Evolutionary conservation across 2,113 vertebrate genomes (phyloP).

Genomic region (Glaucidium brasilianum): DNA sequence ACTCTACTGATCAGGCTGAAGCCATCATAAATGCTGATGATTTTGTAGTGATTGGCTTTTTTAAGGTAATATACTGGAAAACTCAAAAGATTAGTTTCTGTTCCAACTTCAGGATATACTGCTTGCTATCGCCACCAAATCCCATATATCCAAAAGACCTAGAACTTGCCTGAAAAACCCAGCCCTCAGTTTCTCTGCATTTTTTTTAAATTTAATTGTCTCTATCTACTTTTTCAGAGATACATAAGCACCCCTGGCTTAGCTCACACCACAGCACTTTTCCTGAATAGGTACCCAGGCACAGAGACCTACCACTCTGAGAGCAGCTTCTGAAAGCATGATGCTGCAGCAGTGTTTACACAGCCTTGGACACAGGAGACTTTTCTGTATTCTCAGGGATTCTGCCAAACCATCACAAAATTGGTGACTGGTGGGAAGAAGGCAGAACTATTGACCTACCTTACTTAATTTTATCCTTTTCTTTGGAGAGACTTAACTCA

Average conservation of each 20-base stretch:
- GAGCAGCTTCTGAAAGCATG: background rate
- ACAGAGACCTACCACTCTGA: background rate
- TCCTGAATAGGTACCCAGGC: background rate
- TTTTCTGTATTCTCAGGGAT: background rate
- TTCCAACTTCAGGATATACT: background rate
- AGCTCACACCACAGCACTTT: background rate
- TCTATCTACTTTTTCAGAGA: background rate
- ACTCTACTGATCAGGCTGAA: constrained; percentile 71
- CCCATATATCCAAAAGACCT: background rate
- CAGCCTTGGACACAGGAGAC: background rate
- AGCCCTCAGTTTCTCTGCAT: background rate
- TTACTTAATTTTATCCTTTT: background rate
- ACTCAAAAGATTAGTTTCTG: background rate
- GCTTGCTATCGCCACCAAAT: background rate
- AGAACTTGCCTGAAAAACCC: background rate
- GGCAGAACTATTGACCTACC: background rate
- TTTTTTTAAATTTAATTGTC: background rate
- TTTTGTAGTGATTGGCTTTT: constrained; percentile 86
- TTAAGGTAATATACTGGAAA: constrained; percentile 77
- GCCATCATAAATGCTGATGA: constrained; percentile 71
- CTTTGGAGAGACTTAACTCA: background rate
- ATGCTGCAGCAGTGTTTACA: background rate
- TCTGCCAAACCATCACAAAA: background rate
- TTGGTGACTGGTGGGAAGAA: background rate
- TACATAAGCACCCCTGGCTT: background rate